A percentile compares a stretch with the other conserved stretches of the same genome.
Conservation (phyloP, 2,888 invertebrate genomes). For the Colostygia pectinataria region DNA sequence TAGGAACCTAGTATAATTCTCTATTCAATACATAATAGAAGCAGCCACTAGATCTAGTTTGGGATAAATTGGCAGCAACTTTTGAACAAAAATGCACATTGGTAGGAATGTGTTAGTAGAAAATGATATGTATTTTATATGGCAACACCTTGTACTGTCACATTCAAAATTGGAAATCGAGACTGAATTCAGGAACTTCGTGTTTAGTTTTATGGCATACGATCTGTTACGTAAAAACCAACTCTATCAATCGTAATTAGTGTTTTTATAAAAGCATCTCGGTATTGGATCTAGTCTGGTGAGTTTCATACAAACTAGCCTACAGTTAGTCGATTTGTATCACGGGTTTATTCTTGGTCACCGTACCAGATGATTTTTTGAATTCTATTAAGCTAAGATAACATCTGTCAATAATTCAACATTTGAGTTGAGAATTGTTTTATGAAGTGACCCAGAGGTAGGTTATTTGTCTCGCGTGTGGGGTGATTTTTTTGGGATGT, state of each 20-base stretch:
- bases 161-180: slow-evolving; percentile 1
- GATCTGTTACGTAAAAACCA: no score
- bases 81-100: slow-evolving; percentile 37
- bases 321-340: neutral
- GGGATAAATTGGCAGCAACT: slow-evolving; percentile 24
- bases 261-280: no score
- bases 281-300: no score
- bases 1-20: slow-evolving; percentile 1
- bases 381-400: no score
- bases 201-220: neutral
- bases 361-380: no score
- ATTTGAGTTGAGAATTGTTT: no score
- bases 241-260: no score
- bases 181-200: neutral
- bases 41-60: slow-evolving; percentile 13
- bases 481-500: no score
- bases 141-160: slow-evolving; percentile 66
- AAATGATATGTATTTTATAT: slow-evolving; percentile 75
- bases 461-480: no score
- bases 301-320: slow-evolving; percentile 2
- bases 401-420: no score
- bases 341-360: neutral
- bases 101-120: slow-evolving; percentile 68
- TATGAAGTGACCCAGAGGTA: no score
- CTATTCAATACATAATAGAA: slow-evolving; percentile 9